Evolutionary conservation across 1,140 invertebrate genomes (phyloP).

Genomic region (Luehdorfia chinensis): DNA sequence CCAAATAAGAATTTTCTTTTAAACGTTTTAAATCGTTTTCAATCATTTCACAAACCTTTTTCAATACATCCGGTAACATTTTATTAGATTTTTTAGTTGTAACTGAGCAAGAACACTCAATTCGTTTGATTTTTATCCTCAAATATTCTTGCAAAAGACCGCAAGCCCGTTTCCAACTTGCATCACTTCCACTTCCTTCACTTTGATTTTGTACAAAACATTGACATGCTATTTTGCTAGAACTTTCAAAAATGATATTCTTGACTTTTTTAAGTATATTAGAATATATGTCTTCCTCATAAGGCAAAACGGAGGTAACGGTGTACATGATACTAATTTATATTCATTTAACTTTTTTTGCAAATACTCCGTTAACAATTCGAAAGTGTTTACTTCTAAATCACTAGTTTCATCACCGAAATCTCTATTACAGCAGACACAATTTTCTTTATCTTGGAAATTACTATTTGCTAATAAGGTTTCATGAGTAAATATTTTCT

Average conservation of each 20-base stretch:
- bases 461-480: background rate
- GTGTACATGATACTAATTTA: conserved; percentile 30
- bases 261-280: conserved; percentile 48
- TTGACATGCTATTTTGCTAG: conserved; percentile 36
- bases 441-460: background rate
- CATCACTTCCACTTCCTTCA: conserved; percentile 19
- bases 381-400: conserved; percentile 59
- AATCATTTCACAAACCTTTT: conserved; percentile 52
- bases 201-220: conserved; percentile 25
- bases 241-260: conserved; percentile 47
- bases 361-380: conserved; percentile 56
- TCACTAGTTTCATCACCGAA: conserved; percentile 39
- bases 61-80: conserved; percentile 38
- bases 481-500: background rate
- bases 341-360: conserved; percentile 48
- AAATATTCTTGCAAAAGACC: conserved; percentile 60
- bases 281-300: conserved; percentile 47
- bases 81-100: conserved; percentile 25
- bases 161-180: conserved; percentile 54
- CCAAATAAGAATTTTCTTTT: conserved; percentile 41
- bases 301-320: conserved; percentile 30
- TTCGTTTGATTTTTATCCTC: conserved; percentile 57
- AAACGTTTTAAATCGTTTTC: conserved; percentile 60
- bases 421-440: conserved; percentile 43
- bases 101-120: conserved; percentile 41